Evolutionary conservation across 2,113 vertebrate species (phyloP).

Genomic region (Serinus canaria): DNA sequence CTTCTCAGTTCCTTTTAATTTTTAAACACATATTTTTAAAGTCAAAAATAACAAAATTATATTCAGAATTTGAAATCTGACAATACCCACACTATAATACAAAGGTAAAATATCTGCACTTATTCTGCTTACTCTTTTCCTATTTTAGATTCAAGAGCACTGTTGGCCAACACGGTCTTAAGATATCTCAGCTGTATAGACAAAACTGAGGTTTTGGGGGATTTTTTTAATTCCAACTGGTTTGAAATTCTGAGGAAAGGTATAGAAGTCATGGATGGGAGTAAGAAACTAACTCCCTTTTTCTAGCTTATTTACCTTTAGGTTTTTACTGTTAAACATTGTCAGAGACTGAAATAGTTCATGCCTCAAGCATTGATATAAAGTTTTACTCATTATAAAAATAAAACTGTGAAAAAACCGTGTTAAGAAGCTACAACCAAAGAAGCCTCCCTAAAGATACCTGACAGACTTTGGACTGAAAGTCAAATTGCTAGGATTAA

Average conservation of each 20-base stretch:
- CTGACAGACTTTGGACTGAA: background rate
- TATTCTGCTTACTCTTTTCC: background rate
- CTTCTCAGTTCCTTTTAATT: background rate
- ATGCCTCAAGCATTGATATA: background rate
- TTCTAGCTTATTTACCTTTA: background rate
- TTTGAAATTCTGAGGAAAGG: background rate
- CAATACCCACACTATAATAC: background rate
- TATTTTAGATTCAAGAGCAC: background rate
- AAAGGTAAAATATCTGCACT: background rate
- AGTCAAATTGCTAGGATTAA: background rate
- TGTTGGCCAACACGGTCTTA: background rate
- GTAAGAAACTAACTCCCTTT: background rate
- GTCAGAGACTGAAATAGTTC: background rate
- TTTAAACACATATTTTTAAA: background rate
- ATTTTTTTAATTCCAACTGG: background rate
- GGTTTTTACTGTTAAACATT: background rate
- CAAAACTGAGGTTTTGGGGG: background rate
- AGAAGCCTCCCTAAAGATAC: background rate
- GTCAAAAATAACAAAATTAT: background rate
- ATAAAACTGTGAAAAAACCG: background rate
- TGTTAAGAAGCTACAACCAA: background rate
- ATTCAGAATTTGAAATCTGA: background rate
- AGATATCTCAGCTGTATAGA: background rate
- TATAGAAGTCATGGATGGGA: background rate
- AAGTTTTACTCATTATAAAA: background rate